Base-by-base conservation (phyloP, 2,797 vertebrate species). In the Ispidina lecontei region DNA sequence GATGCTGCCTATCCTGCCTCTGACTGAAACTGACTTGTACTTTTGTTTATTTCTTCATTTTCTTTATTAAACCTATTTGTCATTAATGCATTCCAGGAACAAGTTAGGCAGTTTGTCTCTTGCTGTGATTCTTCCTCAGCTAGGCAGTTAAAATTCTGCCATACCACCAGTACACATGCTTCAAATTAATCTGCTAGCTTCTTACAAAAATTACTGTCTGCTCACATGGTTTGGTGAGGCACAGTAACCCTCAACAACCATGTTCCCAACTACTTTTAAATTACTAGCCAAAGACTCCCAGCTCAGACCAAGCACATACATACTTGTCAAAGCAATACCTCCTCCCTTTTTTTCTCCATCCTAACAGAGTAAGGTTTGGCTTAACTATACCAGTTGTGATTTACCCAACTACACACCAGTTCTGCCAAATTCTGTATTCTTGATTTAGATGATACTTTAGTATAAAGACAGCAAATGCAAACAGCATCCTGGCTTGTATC, bases 11-110 rank as follows among this genome's bases (percentile, higher is more conserved):
- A 3, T 76, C 13, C 23, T 39, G n/a, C 20, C 35, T 55, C 75
- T 84, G 51, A 54, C 58, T 84, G 54, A 15, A 90, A 58, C 18
- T 10, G 12, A 29, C 37, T 64, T 76, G 69, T 74, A 12, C 71
- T 87, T 82, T 37, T 49, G 43, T 63, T 80, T 79, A 29, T 67
- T 87, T 76, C 35, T 89, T 47, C 29, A 31, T 93, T 95, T 94
- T 81, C 28, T 72, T 1, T 41, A 52, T 60, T 82, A 70, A 82
- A 86, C 21, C 3, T n/a, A 63, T 46, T 75, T 81, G 43, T 44
- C n/a, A 37, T 67, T 79, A 81, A 47, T 21, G 6, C 17, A 47
- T 70, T 79, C 35, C 31, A 89, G 62, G 68, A 70, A 31, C 5
- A 54, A 49, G 69, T 73, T 18, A 14, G 4, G 35, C 31, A 73